Evolutionary conservation across 2,113 vertebrate genomes (phyloP), one percentile per base, ranked within the genome.

Genomic region (Phocoena sinus): DNA sequence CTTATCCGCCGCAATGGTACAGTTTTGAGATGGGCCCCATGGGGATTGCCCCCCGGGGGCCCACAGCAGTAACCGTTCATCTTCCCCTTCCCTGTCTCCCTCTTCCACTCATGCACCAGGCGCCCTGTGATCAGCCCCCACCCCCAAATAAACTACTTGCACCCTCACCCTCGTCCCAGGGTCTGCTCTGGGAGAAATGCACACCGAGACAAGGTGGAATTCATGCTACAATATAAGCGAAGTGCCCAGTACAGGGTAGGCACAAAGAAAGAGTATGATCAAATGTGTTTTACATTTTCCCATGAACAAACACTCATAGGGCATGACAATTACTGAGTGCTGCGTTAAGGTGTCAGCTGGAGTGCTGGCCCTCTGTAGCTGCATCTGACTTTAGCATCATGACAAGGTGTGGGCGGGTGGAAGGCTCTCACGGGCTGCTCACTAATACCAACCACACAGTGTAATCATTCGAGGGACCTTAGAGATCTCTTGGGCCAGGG

Each of bases 1-100:
- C 8, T 23, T 4, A 2, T 21, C 15, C 21, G 31, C 5, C 7
- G 1, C 25, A 2, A 4, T 0, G 2, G 38, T 6, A 26, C 31
- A 23, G 4, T 15, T 44, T 28, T 86, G 84, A 89, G 38, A 10
- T 14, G 13, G 77, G 31, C 20, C 73, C 33, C 4, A 11, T 28
- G 6, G n/a, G 13, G 8, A 33, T 2, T 38, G 60, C 6, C 14
- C 0, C 5, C 6, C 63, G 13, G 4, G 8, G 60, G 17, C 56
- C 47, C 62, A 33, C n/a, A n/a, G 77, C 36, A 33, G 71, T n/a
- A 21, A 77, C 23, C 13, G 0, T 9, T 21, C 36, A 14, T 17
- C 21, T 44, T 71, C 12, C 2, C 12, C 31, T 58, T 76, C 25
- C 26, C n/a, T 36, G 12, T 47, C 58, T 56, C 50, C 44, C 36